Evolutionary conservation across 2,888 invertebrate species (phyloP).

Genomic region (Chouioia cunea): DNA sequence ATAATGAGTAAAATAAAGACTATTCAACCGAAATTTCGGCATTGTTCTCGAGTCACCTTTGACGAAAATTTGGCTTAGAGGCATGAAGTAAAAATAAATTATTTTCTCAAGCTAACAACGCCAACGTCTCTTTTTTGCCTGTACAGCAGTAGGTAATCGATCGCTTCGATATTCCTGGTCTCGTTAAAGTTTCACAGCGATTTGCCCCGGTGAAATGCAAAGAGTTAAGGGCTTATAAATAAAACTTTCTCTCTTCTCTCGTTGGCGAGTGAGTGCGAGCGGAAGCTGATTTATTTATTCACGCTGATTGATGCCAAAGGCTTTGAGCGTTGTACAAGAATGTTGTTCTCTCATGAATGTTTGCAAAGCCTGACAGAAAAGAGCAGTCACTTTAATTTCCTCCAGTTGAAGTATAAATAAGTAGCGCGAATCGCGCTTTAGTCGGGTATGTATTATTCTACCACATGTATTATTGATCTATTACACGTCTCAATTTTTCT

Average conservation of each 20-base stretch:
- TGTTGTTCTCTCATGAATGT: background rate
- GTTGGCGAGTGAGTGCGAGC: background rate
- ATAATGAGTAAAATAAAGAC: background rate
- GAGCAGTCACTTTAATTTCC: background rate
- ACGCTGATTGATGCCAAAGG: constrained; percentile 41
- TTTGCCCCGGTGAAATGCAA: constrained; percentile 25
- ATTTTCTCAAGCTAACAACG: background rate
- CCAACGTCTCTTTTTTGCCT: background rate
- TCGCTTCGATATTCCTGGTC: constrained; percentile 47
- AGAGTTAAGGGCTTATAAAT: constrained; percentile 34
- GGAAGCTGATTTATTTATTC: constrained; percentile 39
- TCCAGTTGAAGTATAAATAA: constrained; percentile 3
- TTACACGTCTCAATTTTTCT: background rate
- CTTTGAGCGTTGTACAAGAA: background rate
- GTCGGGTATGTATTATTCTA: no score
- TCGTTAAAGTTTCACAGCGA: constrained; percentile 49
- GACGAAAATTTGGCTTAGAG: background rate
- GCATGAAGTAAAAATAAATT: no score
- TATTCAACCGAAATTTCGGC: constrained; percentile 3
- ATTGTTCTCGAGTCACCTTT: constrained; percentile 3
- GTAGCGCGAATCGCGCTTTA: background rate
- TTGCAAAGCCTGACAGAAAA: background rate
- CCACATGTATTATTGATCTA: no score
- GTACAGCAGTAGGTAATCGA: constrained; percentile 29
- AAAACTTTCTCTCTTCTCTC: no score